Evolutionary conservation across 2,797 vertebrate species (phyloP).

Genomic region (Prionace glauca): DNA sequence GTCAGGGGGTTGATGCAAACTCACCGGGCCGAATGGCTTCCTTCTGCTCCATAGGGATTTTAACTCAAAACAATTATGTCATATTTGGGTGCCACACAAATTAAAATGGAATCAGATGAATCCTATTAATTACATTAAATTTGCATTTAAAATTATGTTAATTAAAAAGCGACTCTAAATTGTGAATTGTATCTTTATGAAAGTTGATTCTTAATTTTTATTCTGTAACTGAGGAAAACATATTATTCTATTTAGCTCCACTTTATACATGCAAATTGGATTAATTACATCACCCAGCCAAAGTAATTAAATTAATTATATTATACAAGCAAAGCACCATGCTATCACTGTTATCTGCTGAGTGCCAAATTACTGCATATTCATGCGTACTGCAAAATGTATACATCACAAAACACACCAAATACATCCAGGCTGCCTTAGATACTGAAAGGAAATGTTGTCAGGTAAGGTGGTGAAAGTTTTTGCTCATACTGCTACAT

Average conservation of each 20-base stretch:
- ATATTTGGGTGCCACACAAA: not conserved
- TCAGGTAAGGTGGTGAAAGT: not conserved
- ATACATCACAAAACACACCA: not conserved
- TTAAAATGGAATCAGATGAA: not conserved
- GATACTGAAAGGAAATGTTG: not conserved
- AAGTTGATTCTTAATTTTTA: not conserved
- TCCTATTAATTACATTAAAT: constrained; percentile 17
- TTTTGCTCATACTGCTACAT: not conserved
- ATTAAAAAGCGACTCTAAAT: constrained; percentile 14
- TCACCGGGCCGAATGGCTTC: too few species aligned
- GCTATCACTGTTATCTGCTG: constrained; percentile 24
- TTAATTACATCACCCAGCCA: constrained; percentile 18
- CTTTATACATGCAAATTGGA: constrained; percentile 30
- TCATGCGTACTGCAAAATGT: not conserved
- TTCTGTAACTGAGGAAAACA: not conserved
- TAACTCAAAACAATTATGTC: not conserved
- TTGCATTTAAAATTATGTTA: constrained; percentile 24
- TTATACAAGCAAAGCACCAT: constrained; percentile 3
- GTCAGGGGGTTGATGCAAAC: too few species aligned
- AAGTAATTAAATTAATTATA: constrained; percentile 32
- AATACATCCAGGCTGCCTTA: not conserved
- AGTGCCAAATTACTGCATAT: constrained; percentile 29
- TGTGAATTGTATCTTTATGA: constrained; percentile 6
- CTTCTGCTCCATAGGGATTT: too few species aligned
- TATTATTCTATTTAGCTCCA: constrained; percentile 20